These are phyloP conservation scores for Cotesia chilonis DNA, from an alignment of 1,140 invertebrate species.

Conservation along the genomic window DNA sequence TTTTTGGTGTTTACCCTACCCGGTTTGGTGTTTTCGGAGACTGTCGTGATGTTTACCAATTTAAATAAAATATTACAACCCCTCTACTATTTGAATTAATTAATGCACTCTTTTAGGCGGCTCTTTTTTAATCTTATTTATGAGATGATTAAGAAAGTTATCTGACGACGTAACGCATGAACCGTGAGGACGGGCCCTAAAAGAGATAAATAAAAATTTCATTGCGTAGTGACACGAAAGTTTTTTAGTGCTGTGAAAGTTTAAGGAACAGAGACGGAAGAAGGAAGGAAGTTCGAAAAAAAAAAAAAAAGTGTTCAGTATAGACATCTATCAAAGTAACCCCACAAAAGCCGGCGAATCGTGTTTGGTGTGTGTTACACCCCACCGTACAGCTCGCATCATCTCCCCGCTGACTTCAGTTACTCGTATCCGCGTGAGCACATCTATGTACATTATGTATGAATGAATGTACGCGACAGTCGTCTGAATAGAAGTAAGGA, in stretches of 20 bases:
- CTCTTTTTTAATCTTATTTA: too few species aligned
- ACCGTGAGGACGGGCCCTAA: too few species aligned
- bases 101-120: too few species aligned
- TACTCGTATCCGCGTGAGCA: slow-evolving; percentile 17
- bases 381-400: slow-evolving; percentile 12
- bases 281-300: slow-evolving; percentile 14
- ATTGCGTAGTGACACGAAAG: not conserved
- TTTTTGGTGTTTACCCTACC: too few species aligned
- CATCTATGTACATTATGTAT: slow-evolving; percentile 35
- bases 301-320: too few species aligned
- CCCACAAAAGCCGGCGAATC: slow-evolving; percentile 38
- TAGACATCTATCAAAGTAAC: slow-evolving; percentile 45
- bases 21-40: too few species aligned
- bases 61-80: too few species aligned
- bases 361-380: not conserved
- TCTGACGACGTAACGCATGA: too few species aligned
- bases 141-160: not conserved
- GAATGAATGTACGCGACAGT: slow-evolving; percentile 22
- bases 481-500: not conserved
- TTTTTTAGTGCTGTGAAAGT: not conserved
- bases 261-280: slow-evolving; percentile 14
- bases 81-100: too few species aligned
- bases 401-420: not conserved
- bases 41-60: too few species aligned
- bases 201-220: slow-evolving; percentile 1